Evolutionary conservation across 2,888 invertebrate species (phyloP), one percentile per base, ranked within the genome.

Genomic region (Eupithecia tripunctaria): DNA sequence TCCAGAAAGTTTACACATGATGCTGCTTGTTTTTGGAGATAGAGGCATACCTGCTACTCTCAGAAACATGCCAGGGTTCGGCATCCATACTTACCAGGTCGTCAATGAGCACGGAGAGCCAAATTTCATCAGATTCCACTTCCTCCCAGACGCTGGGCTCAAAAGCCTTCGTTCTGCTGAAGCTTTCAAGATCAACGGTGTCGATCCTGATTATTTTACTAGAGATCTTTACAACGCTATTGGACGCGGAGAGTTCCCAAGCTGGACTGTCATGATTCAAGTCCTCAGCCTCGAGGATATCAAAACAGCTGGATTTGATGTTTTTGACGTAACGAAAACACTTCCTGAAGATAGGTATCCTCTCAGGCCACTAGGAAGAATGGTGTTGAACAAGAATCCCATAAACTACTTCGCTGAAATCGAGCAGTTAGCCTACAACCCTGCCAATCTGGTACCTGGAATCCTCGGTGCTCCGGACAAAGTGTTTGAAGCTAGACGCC

Each of bases 31-130:
- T 76, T 98, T 98, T 85, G 95, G 97, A 12, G 98, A 98, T 89
- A 96, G 98, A 80, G 99, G 98, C 15, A 97, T 97, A 74, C 98
- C 98, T 0, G 97, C 98, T 86, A 98, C 98, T 10, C 96, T 96
- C 88, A 95, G 98, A 29, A 96, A 97, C 87, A 98, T 99, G 98
- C 97, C 98, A 82, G 98, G 98, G 32, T 98, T 97, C 82, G 97
- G 98, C 7, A 97, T 97, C 0, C 98, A 99, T 86, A 98, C 98
- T 0, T 98, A 97, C 88, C 98, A 98, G 89, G 90, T 98, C 75
- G 95, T 98, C 18, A 98, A 98, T 88, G 94, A 92, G 10, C 89
- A 96, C 10, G 96, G 96, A 0, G 95, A 96, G 66, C 91, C 95
- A 5, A 92, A 96, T 74, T 98, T 97, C 85, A 96, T 97, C 79